Evolutionary conservation across 2,797 vertebrate genomes (phyloP).

Genomic region (Sebastes melanostomus): DNA sequence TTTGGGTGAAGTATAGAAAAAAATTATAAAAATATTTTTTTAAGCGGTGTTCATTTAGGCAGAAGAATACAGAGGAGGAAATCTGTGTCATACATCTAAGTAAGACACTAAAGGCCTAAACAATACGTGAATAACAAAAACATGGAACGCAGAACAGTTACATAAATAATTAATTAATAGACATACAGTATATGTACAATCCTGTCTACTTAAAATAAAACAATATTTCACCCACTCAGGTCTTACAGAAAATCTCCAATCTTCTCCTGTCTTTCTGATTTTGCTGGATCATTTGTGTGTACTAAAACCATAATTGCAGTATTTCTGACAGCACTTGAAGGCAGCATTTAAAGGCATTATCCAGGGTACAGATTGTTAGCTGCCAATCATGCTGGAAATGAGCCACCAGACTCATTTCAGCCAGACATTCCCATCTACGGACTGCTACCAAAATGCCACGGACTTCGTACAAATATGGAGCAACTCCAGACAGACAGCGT

Average conservation of each 20-base stretch:
- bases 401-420: slow-evolving; percentile 38
- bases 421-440: slow-evolving; percentile 3
- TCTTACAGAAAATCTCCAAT: background rate
- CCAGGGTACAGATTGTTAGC: slow-evolving; percentile 19
- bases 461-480: background rate
- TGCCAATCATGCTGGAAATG: slow-evolving; percentile 46
- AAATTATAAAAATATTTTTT: background rate
- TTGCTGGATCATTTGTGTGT: slow-evolving; percentile 15
- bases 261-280: background rate
- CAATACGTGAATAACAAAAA: background rate
- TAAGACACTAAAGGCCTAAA: background rate
- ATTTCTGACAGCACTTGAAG: slow-evolving; percentile 31
- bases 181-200: background rate
- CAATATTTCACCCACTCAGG: background rate
- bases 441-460: background rate
- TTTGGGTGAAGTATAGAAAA: too few relatives aligned
- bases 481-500: background rate
- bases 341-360: slow-evolving; percentile 3
- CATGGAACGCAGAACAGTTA: background rate
- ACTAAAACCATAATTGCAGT: slow-evolving; percentile 24
- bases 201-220: background rate
- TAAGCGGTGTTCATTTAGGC: background rate
- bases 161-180: background rate
- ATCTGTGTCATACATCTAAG: background rate
- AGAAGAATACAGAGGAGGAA: background rate